Evolutionary conservation across 2,113 vertebrate species (phyloP).

Genomic region (Callospermophilus lateralis): DNA sequence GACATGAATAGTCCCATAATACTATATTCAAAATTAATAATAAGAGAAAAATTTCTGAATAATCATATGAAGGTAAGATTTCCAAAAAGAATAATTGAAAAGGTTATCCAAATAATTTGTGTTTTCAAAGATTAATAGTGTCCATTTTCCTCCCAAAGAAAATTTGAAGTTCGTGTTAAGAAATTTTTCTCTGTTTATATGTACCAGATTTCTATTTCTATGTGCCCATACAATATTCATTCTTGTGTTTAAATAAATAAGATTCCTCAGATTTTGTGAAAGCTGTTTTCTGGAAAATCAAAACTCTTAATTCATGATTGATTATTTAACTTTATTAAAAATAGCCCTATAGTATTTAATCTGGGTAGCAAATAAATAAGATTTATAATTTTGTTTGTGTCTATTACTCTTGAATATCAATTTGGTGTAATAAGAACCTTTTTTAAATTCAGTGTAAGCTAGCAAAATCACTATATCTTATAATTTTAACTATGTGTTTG

Average conservation of each 20-base stretch:
- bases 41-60: background rate
- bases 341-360: background rate
- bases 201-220: background rate
- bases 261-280: background rate
- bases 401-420: background rate
- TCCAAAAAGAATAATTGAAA: background rate
- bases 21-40: background rate
- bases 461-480: background rate
- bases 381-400: background rate
- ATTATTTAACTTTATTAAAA: constrained; percentile 14
- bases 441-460: background rate
- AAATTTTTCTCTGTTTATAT: background rate
- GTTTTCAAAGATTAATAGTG: background rate
- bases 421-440: background rate
- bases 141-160: background rate
- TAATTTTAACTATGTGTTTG: background rate
- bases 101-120: background rate
- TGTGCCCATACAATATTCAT: background rate
- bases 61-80: background rate
- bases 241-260: background rate
- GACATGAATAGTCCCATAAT: background rate
- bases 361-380: background rate
- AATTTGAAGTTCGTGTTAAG: background rate
- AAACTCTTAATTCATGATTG: background rate
- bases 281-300: background rate